phyloP scores from a whole-genome alignment of 2,113 vertebrate genomes.

The Melospiza georgiana region DNA sequence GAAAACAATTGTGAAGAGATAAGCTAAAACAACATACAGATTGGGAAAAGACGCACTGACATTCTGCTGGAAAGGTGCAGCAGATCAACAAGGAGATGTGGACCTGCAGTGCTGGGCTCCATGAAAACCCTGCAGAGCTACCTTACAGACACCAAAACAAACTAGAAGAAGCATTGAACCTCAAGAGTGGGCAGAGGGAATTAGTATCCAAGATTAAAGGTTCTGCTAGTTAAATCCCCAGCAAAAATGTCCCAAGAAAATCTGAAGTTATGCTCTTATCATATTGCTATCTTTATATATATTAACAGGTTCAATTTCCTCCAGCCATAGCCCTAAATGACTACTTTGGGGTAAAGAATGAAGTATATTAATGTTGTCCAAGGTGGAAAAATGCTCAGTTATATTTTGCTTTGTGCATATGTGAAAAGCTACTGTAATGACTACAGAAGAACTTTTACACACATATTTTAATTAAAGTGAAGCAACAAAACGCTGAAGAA shows the following conservation, averaged over 20 bases:
- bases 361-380: neutral
- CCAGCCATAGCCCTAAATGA: neutral
- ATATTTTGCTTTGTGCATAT: neutral
- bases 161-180: neutral
- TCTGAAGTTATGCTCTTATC: neutral
- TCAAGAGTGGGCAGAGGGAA: neutral
- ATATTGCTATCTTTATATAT: neutral
- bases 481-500: neutral
- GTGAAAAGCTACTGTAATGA: neutral
- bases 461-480: neutral
- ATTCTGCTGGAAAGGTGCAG: accelerated
- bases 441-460: neutral
- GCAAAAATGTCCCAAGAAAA: neutral
- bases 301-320: neutral
- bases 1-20: neutral
- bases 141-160: neutral
- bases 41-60: neutral
- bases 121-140: neutral
- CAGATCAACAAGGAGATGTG: accelerated
- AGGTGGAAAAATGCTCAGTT: neutral
- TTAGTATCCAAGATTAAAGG: neutral
- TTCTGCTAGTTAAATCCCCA: neutral
- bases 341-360: neutral
- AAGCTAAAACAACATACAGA: neutral
- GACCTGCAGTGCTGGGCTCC: neutral